phyloP scores from a whole-genome alignment of 2,797 vertebrate genomes.

The Crenichthys baileyi region DNA sequence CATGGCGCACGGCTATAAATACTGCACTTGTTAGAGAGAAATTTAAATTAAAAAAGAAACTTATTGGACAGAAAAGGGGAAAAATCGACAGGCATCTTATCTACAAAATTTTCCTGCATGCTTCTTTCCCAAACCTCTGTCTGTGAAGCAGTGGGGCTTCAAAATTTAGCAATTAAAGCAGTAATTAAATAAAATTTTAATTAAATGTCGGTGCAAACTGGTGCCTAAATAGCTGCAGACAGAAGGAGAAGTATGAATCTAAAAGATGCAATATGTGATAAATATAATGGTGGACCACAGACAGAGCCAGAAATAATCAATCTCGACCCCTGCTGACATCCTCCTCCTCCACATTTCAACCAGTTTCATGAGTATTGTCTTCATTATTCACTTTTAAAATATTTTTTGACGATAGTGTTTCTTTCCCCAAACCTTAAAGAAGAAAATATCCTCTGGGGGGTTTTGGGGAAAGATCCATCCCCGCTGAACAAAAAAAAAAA shows the following conservation, averaged over 20 bases:
- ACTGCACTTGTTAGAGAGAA: not conserved
- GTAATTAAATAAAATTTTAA: too few relatives aligned
- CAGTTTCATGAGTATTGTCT: conserved; percentile 37
- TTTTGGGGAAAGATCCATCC: too few relatives aligned
- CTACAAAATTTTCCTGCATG: not conserved
- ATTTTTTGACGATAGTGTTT: conserved; percentile 31
- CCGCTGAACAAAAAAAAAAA: conserved; percentile 58
- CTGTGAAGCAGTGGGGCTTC: conserved; percentile 9
- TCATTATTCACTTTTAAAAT: conserved; percentile 36
- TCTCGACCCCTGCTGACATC: conserved; percentile 44
- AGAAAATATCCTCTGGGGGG: conserved; percentile 40
- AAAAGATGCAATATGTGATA: not conserved
- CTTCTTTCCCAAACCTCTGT: not conserved
- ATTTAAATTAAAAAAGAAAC: not conserved
- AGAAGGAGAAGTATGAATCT: conserved; percentile 5
- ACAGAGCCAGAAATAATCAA: conserved; percentile 36
- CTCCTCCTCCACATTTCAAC: conserved; percentile 51
- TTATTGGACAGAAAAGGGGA: too few relatives aligned
- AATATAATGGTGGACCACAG: conserved; percentile 23
- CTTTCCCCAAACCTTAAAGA: conserved; percentile 37
- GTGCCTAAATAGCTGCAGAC: conserved; percentile 4
- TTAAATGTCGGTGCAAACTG: conserved; percentile 11
- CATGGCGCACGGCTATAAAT: not conserved
- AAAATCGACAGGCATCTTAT: not conserved
- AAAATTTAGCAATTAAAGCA: conserved; percentile 13